phyloP scores from a whole-genome alignment of 2,113 vertebrate genomes.

The Anolis sagrei region DNA sequence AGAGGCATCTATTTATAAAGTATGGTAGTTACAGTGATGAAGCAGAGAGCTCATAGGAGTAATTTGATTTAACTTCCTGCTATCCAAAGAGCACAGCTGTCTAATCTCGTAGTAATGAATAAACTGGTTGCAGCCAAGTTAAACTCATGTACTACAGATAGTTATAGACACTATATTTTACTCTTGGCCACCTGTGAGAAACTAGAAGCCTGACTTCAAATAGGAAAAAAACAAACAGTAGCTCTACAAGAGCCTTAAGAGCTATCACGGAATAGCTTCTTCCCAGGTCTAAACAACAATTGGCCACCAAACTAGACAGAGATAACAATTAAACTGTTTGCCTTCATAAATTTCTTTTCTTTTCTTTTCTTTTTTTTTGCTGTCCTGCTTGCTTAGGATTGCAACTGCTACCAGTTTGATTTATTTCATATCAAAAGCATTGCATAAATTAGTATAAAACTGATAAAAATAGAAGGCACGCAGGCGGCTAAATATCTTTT shows the following conservation, averaged over 20 bases:
- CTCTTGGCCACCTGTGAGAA: not conserved
- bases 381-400: not conserved
- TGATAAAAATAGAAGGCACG: too few species aligned
- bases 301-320: not conserved
- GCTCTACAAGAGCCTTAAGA: not conserved
- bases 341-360: not conserved
- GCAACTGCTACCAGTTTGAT: not conserved
- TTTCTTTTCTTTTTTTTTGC: too few species aligned
- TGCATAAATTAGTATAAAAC: too few species aligned
- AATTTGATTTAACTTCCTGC: not conserved
- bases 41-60: conserved; percentile 12
- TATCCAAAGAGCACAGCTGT: not conserved
- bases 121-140: not conserved
- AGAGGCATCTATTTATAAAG: conserved; percentile 22
- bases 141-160: not conserved
- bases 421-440: too few species aligned
- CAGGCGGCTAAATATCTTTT: too few species aligned
- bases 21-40: not conserved
- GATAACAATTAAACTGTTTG: too few species aligned
- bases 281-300: not conserved
- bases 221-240: not conserved
- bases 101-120: conserved; percentile 11
- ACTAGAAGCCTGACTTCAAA: not conserved
- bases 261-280: not conserved
- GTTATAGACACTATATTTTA: not conserved